phyloP scores from a whole-genome alignment of 2,797 vertebrate species.

The Eulemur mongoz region DNA sequence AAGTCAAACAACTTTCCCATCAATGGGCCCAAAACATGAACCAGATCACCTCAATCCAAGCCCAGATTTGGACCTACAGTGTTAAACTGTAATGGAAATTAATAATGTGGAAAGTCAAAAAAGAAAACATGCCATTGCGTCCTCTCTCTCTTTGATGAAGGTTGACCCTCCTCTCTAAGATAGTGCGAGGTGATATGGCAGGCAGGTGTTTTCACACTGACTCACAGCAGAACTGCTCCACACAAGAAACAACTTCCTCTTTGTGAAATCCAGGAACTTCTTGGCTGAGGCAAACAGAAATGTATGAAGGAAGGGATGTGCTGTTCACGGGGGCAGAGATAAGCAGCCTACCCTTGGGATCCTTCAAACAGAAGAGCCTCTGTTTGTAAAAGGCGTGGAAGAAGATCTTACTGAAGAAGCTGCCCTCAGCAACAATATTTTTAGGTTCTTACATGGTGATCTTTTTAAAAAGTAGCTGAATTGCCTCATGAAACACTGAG shows the following conservation, averaged over 20 bases:
- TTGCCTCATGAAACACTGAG: background rate
- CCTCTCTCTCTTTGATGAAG: background rate
- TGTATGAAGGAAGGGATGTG: background rate
- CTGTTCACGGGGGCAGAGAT: background rate
- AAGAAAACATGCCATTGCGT: background rate
- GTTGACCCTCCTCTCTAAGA: background rate
- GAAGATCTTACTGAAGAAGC: background rate
- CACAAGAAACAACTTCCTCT: background rate
- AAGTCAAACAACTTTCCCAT: background rate
- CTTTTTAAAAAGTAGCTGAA: background rate
- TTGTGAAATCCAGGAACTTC: background rate
- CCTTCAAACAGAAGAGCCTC: background rate
- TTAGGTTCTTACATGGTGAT: background rate
- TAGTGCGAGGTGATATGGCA: background rate
- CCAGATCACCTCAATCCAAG: background rate
- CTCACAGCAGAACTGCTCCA: background rate
- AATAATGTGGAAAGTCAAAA: background rate
- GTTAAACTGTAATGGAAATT: background rate
- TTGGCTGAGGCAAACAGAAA: background rate
- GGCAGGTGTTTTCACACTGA: background rate
- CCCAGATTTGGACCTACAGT: background rate
- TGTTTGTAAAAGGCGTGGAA: background rate
- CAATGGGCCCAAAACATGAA: background rate
- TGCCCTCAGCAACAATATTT: background rate
- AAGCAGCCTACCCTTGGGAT: background rate